phyloP scores from a whole-genome alignment of 2,797 vertebrate species.

The Siniperca scherzeri region DNA sequence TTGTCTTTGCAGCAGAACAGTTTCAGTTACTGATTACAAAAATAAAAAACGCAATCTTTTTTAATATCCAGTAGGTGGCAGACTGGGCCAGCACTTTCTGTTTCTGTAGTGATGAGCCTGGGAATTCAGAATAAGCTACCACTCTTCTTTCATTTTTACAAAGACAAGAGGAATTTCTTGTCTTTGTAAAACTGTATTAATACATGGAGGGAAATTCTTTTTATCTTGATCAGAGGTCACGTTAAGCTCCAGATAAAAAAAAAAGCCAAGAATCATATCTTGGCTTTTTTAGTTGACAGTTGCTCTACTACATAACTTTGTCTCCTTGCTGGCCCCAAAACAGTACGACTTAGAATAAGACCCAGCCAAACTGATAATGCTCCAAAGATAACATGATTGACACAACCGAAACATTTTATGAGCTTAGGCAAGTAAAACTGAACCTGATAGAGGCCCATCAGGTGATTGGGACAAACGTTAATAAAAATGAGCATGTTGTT shows the following conservation, averaged over 20 bases:
- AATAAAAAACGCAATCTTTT: neutral
- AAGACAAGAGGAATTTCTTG: neutral
- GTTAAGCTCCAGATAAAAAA: neutral
- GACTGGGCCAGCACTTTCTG: neutral
- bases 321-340: neutral
- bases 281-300: neutral
- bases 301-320: neutral
- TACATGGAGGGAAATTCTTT: neutral
- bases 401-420: conserved; percentile 1
- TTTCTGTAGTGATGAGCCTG: too few species aligned
- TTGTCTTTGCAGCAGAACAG: neutral
- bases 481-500: conserved; percentile 35
- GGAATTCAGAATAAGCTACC: neutral
- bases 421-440: neutral
- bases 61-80: conserved; percentile 54
- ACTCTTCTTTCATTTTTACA: neutral
- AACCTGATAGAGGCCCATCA: neutral
- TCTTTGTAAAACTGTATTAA: neutral
- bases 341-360: neutral
- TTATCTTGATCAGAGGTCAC: neutral
- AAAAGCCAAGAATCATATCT: too few species aligned
- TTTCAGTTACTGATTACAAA: neutral
- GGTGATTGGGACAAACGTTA: neutral
- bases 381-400: neutral
- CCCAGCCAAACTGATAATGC: neutral